Evolutionary conservation across 2,888 invertebrate genomes (phyloP), one percentile per base, ranked within the genome.

Genomic region (Cataglyphis cursor): DNA sequence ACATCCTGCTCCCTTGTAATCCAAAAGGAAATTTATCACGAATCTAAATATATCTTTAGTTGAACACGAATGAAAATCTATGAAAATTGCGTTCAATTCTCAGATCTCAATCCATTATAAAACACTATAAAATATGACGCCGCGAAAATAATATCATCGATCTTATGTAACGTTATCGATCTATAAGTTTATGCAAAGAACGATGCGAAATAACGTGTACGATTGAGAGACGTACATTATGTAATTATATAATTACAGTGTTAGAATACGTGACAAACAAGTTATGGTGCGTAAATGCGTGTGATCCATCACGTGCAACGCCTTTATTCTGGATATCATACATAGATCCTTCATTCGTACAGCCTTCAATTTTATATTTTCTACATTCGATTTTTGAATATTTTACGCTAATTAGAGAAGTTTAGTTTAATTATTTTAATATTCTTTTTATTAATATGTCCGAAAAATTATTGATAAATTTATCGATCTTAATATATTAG

Each of bases 151-250:
- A 51, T 6, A 35, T 51, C 24, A n/a, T 59, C 3, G 9, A 31
- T 44, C 21, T 62, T 74, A 44, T 12, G n/a, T 74, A 74, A 74
- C 5, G 2, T 62, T 74, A 62, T 62, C 62, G 44, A n/a, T 12
- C n/a, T 8, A 61, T 62, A 28, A 74, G 31, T 31, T 62, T 31
- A 0, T 31, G 62, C 44, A 15, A 31, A 74, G 21, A 31, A 74
- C 15, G 9, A 74, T 21, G 44, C n/a, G 62, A 28, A 12, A 59
- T n/a, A 51, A 51, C 15, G 8, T n/a, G n/a, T 5, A n/a, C 48
- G n/a, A 18, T 12, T 8, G 51, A 51, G 8, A 51, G 6, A 51
- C n/a, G 8, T 2, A n/a, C 5, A 48, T 18, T 31, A 35, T 35
- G 6, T 35, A 35, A 48, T n/a, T n/a, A 48, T 48, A 51, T 64